Evolutionary conservation across 1,140 invertebrate genomes (phyloP).

Genomic region (Eumaeus atala): DNA sequence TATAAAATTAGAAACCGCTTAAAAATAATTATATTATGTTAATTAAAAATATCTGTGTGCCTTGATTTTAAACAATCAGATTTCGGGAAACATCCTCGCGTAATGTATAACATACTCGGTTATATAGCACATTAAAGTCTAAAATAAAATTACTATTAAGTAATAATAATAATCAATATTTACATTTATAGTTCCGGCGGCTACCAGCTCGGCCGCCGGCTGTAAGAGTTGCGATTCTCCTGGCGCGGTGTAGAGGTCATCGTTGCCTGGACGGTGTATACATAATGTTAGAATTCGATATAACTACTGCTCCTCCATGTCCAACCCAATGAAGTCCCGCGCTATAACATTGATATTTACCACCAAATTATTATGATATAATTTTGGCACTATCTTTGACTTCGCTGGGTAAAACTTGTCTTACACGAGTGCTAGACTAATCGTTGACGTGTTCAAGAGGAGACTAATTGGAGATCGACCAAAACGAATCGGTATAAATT

Average conservation of each 20-base stretch:
- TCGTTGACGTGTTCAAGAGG: slow-evolving; percentile 1
- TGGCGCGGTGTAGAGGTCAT: slow-evolving; percentile 18
- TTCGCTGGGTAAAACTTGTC: not conserved
- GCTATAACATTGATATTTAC: too few relatives aligned
- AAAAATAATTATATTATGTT: slow-evolving; percentile 43
- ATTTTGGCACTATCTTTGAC: not conserved
- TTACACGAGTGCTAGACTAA: not conserved
- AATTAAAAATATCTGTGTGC: slow-evolving; percentile 50
- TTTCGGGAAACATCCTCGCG: slow-evolving; percentile 3
- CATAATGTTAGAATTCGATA: slow-evolving; percentile 4
- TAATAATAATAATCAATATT: slow-evolving; percentile 70
- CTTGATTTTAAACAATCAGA: slow-evolving; percentile 20
- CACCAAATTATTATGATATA: not conserved
- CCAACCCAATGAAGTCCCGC: not conserved
- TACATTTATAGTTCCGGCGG: slow-evolving; percentile 49
- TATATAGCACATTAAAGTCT: slow-evolving; percentile 70
- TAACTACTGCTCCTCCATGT: not conserved
- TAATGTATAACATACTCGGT: slow-evolving; percentile 46
- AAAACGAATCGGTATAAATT: slow-evolving; percentile 2
- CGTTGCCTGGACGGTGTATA: slow-evolving; percentile 36
- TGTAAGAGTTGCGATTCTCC: slow-evolving; percentile 7
- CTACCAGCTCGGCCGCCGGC: not conserved
- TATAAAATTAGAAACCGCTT: slow-evolving; percentile 52
- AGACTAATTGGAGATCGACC: not conserved
- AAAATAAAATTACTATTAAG: slow-evolving; percentile 70